Evolutionary conservation across 1,140 invertebrate genomes (phyloP).

Genomic region (Aphelenchoides besseyi): DNA sequence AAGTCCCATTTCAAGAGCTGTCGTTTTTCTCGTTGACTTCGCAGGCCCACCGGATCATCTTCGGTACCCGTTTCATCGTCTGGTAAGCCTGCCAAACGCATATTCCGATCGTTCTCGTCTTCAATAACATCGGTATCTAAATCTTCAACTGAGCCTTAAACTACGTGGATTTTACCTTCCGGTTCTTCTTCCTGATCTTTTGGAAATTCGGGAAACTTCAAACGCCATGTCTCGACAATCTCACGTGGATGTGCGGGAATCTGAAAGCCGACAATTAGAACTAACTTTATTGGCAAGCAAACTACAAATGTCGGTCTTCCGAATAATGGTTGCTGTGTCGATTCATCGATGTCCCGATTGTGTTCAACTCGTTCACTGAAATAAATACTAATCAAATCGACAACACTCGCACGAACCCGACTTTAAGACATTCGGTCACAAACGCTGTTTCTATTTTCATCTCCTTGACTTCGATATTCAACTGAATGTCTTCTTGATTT

Average conservation of each 20-base stretch:
- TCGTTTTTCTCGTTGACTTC: background rate
- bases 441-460: background rate
- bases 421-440: background rate
- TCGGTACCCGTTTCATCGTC: too few species aligned
- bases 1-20: background rate
- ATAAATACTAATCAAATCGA: background rate
- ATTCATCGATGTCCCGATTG: background rate
- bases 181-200: background rate
- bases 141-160: too few species aligned
- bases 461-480: background rate
- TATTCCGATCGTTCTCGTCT: too few species aligned
- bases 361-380: background rate
- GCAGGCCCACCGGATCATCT: background rate
- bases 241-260: background rate
- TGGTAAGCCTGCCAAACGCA: too few species aligned
- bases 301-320: background rate
- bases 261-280: background rate
- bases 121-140: too few species aligned
- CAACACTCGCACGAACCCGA: background rate
- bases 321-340: background rate
- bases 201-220: background rate
- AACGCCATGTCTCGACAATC: background rate
- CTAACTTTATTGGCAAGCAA: background rate
- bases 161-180: too few species aligned
- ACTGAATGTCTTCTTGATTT: too few species aligned